Base-by-base conservation (phyloP, 92 coral and sea anemone genomes). In the Zoanthus sociatus region DNA sequence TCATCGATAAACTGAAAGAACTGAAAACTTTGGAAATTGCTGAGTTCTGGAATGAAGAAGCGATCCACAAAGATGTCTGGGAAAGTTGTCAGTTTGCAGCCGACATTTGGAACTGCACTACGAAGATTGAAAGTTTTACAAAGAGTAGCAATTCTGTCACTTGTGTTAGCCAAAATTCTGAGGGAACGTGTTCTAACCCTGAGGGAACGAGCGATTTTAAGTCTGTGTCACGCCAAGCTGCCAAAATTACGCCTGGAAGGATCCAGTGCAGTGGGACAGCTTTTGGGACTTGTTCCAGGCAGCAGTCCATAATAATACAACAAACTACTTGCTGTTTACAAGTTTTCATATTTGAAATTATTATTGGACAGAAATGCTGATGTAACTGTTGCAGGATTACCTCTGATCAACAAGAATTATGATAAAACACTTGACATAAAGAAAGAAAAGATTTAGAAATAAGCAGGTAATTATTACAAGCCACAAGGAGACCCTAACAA, bases 231-330 rank as follows among this genome's bases (percentile, higher is more conserved):
- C 42, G 42, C 42, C 42, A 33, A 33, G 42, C 42, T 33, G 3
- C 1, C 42, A 33, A 33, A 33, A 33, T 33, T 33, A 33, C 42
- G 42, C 42, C 42, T 33, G 42, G 68, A 84, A 67, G n/a, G 33
- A 84, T 48, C 71, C 88, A 7, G 47, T 72, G 2, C 33, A 50
- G 16, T 72, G 88, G 88, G 6, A 26, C 31, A 44, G 69, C 7
- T 84, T 83, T 30, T 83, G 87, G 87, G 87, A 83, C 64, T 45
- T 64, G 2, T 83, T 67, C n/a, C 78, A 83, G 12, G 7, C 87
- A 1, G 67, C 78, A 0, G 87, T 83, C 13, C 68, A 83, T 31
- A 82, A 82, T n/a, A 82, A 71, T n/a, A n/a, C 7, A 30, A 1
- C 53, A 33, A 37, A 8, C n/a, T 71, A 12, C 13, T 18, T 2